phyloP scores from a whole-genome alignment of 2,797 vertebrate genomes.

The Micromesistius poutassou region DNA sequence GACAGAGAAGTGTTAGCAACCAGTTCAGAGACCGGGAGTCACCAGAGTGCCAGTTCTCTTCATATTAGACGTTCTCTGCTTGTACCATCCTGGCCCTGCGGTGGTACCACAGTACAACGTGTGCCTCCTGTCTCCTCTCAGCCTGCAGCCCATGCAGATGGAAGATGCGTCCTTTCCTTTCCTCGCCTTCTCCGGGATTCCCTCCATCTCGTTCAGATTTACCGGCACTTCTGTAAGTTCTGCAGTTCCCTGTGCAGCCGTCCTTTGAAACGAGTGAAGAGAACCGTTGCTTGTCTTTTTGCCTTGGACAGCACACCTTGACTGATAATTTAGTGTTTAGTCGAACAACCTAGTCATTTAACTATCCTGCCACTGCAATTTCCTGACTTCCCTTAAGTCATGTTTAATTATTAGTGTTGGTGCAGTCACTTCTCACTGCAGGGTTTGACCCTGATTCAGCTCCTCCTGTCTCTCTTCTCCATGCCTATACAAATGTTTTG shows the following conservation, averaged over 20 bases:
- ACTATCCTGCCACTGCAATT: too few relatives aligned
- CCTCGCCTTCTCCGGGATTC: slow-evolving; percentile 86
- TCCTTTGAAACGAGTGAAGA: too few relatives aligned
- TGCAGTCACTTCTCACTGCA: neutral
- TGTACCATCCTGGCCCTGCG: too few relatives aligned
- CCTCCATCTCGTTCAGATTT: slow-evolving; percentile 86
- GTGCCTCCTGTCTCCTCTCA: slow-evolving; percentile 35
- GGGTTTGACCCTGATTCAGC: neutral
- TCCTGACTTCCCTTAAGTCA: neutral
- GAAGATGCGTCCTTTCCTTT: slow-evolving; percentile 85
- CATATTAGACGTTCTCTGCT: too few relatives aligned
- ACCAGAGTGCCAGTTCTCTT: too few relatives aligned
- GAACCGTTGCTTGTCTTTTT: neutral
- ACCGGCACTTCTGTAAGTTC: slow-evolving; percentile 38
- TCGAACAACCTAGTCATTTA: neutral
- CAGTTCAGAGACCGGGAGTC: too few relatives aligned
- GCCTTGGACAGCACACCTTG: neutral
- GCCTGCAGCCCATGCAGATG: slow-evolving; percentile 73
- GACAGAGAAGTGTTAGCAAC: too few relatives aligned
- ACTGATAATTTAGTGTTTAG: neutral
- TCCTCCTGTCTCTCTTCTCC: neutral
- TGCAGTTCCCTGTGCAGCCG: neutral
- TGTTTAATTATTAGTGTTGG: neutral
- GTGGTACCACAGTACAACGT: too few relatives aligned
- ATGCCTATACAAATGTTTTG: neutral